These are phyloP conservation scores for Eumeta japonica DNA, from an alignment of 1,140 invertebrate species.

Conservation along the genomic window DNA sequence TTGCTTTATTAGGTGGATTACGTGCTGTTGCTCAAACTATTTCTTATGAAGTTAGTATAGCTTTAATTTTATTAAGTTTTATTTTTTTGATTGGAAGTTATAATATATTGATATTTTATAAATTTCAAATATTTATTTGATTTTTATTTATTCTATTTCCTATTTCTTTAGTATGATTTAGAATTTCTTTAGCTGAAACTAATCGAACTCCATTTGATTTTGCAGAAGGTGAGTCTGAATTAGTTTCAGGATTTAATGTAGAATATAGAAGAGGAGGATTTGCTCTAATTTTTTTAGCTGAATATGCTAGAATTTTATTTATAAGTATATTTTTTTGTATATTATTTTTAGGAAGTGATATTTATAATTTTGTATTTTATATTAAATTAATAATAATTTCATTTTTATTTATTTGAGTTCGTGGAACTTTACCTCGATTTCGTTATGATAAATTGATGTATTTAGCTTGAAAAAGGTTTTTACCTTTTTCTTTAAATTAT, in stretches of 20 bases:
- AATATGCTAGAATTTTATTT: conserved; percentile 71
- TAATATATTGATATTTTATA: conserved; percentile 57
- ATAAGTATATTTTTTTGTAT: conserved; percentile 58
- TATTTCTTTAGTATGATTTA: conserved; percentile 56
- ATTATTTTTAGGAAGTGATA: conserved; percentile 55
- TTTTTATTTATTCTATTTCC: conserved; percentile 43
- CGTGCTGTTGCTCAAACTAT: conserved; percentile 66
- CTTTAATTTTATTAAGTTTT: conserved; percentile 56
- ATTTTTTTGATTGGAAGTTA: conserved; percentile 37
- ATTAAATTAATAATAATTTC: conserved; percentile 51
- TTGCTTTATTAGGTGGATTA: conserved; percentile 63
- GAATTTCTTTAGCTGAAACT: conserved; percentile 65
- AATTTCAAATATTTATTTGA: conserved; percentile 46
- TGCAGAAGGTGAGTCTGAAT: conserved; percentile 71
- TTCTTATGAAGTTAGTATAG: conserved; percentile 68
- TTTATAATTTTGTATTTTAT: conserved; percentile 52
- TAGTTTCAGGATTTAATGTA: conserved; percentile 76
- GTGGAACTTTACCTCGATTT: conserved; percentile 57
- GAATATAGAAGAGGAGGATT: conserved; percentile 71
- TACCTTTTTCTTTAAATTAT: conserved; percentile 57
- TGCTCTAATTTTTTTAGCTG: conserved; percentile 70
- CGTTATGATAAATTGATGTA: conserved; percentile 65
- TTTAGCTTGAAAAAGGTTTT: conserved; percentile 59
- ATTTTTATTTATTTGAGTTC: conserved; percentile 62
- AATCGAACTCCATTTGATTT: too few relatives aligned